Conservation (phyloP, 2,113 vertebrate genomes). For the Callipepla californica region DNA sequence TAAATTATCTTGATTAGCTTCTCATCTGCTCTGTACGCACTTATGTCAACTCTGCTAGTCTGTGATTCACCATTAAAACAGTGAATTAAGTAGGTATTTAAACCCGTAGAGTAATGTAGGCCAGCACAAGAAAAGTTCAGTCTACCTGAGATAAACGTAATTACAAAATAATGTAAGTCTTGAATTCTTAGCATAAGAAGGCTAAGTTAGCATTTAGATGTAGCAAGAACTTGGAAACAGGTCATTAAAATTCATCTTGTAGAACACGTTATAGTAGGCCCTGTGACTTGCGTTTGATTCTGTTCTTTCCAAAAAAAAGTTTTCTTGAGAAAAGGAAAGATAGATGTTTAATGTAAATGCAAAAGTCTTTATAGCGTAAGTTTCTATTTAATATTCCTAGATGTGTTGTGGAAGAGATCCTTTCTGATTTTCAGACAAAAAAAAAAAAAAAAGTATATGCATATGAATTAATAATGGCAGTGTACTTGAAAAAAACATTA, state of each 20-base stretch:
- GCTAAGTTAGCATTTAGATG: background rate
- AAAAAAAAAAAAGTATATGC: background rate
- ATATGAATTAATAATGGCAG: background rate
- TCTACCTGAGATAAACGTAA: background rate
- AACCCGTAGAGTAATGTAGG: background rate
- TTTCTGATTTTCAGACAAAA: background rate
- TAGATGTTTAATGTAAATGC: background rate
- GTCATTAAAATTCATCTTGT: background rate
- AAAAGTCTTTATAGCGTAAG: background rate
- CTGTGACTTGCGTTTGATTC: background rate
- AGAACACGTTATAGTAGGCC: background rate
- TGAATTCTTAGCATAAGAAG: background rate
- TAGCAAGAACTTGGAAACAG: background rate
- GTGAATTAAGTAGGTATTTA: slow-evolving; percentile 8
- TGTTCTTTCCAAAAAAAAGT: background rate
- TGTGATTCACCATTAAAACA: background rate
- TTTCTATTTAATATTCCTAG: background rate
- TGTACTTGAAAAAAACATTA: background rate
- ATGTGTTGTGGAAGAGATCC: background rate
- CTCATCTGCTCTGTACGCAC: background rate
- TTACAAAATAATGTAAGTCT: background rate
- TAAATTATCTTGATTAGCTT: slow-evolving; percentile 22
- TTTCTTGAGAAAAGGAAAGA: background rate
- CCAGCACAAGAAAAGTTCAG: background rate
- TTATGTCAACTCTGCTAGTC: background rate